phyloP scores from a whole-genome alignment of 2,113 vertebrate genomes.

The Steatornis caripensis region DNA sequence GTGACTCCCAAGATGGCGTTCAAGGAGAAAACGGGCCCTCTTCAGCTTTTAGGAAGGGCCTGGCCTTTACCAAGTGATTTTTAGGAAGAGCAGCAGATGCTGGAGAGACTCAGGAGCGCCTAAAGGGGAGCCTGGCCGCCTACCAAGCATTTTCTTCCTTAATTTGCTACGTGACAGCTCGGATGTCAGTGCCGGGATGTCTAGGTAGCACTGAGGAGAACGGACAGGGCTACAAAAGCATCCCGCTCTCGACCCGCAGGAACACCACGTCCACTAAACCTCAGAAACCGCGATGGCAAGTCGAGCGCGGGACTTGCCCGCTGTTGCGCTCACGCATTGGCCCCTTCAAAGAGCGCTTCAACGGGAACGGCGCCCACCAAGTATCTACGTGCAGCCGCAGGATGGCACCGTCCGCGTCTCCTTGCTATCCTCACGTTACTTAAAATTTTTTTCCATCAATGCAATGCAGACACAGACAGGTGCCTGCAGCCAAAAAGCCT shows the following conservation, averaged over 20 bases:
- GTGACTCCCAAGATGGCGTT: neutral
- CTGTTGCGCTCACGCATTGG: no score
- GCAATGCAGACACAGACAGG: neutral
- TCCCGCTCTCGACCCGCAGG: neutral
- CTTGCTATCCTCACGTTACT: neutral
- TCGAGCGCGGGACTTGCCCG: neutral
- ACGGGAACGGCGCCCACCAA: no score
- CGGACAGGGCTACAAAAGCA: no score
- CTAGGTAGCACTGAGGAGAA: no score
- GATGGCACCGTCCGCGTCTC: neutral
- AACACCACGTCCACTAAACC: neutral
- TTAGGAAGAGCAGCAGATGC: neutral
- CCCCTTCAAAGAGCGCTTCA: no score
- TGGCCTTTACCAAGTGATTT: neutral
- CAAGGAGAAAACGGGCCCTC: neutral
- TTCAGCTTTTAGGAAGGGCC: neutral
- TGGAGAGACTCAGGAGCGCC: neutral
- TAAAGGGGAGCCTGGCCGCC: neutral
- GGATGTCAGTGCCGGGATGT: no score
- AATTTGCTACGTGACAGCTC: no score
- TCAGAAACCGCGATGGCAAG: rapidly evolving
- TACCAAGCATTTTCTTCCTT: rapidly evolving
- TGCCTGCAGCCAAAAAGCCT: neutral
- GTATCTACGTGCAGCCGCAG: rapidly evolving
- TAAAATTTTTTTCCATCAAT: neutral